A percentile compares a stretch with the other conserved stretches of the same genome.
These are phyloP conservation scores for Etheostoma cragini DNA, from an alignment of 2,113 vertebrate species.

Conservation along the genomic window DNA sequence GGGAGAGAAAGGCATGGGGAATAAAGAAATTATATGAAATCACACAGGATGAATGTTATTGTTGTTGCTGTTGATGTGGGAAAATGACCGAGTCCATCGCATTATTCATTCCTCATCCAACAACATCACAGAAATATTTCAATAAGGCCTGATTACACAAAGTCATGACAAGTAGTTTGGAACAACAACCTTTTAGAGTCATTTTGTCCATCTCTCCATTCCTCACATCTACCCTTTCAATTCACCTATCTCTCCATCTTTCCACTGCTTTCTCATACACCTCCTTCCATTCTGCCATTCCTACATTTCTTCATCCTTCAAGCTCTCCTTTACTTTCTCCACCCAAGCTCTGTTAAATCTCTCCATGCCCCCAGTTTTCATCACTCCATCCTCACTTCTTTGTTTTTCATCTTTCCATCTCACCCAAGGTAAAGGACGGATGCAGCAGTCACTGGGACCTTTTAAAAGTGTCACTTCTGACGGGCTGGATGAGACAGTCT, in stretches of 20 bases:
- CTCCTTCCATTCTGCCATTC: slow-evolving; percentile 36
- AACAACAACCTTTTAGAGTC: slow-evolving; percentile 28
- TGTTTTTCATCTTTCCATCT: slow-evolving; percentile 59
- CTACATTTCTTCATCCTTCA: slow-evolving; percentile 56
- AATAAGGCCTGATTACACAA: slow-evolving; percentile 49
- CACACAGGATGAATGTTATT: slow-evolving; percentile 76
- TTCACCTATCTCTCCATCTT: slow-evolving; percentile 20
- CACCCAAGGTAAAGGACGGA: slow-evolving; percentile 48
- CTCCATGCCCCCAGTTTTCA: slow-evolving; percentile 39
- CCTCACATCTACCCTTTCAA: slow-evolving; percentile 30
- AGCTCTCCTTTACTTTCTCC: slow-evolving; percentile 31
- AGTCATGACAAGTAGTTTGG: slow-evolving; percentile 37
- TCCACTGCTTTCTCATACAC: slow-evolving; percentile 36
- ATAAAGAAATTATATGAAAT: slow-evolving; percentile 79
- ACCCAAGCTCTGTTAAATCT: slow-evolving; percentile 51
- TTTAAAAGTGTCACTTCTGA: slow-evolving; percentile 73
- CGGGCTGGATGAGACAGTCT: slow-evolving; percentile 64
- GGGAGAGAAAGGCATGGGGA: slow-evolving; percentile 65
- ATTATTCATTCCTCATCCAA: slow-evolving; percentile 62
- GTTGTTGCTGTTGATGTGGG: slow-evolving; percentile 78
- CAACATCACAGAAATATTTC: slow-evolving; percentile 54
- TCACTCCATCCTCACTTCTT: slow-evolving; percentile 38
- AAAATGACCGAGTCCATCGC: slow-evolving; percentile 62
- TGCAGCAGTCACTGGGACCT: slow-evolving; percentile 59
- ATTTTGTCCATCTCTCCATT: slow-evolving; percentile 41